Conservation (phyloP, 2,113 vertebrate genomes). For the Hystrix cristata region DNA sequence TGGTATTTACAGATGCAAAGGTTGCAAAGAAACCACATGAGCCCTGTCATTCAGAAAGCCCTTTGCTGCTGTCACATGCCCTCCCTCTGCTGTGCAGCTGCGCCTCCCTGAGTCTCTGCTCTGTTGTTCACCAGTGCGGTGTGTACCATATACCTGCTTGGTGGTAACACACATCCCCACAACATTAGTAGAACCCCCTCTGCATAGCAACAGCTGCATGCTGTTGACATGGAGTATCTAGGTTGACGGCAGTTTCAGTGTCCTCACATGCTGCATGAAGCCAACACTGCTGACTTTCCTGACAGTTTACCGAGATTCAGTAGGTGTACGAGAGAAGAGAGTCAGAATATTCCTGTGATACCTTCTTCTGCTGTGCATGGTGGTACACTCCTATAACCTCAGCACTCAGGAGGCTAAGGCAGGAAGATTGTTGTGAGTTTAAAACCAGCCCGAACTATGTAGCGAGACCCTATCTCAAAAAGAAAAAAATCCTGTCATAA, state of each 20-base stretch:
- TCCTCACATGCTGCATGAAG: fast-evolving
- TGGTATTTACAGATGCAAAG: background rate
- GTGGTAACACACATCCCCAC: background rate
- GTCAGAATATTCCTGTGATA: background rate
- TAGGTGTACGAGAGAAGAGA: background rate
- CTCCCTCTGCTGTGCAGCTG: too few species aligned
- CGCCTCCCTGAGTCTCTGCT: background rate
- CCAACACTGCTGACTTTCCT: background rate
- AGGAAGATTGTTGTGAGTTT: background rate
- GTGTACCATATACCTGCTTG: background rate
- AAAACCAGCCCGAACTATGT: background rate
- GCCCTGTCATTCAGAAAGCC: background rate
- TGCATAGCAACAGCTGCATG: fast-evolving
- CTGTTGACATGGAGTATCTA: background rate
- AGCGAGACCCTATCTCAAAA: background rate
- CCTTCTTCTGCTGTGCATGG: background rate
- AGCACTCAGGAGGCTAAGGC: background rate
- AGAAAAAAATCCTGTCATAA: background rate
- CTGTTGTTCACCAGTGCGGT: background rate
- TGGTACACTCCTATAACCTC: background rate
- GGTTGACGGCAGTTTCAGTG: fast-evolving
- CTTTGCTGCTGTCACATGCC: background rate
- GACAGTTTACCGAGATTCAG: background rate
- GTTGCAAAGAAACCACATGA: background rate
- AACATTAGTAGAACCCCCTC: background rate